Evolutionary conservation across 1,140 invertebrate species (phyloP), one percentile per base, ranked within the genome.

Genomic region (Nautilus pompilius): DNA sequence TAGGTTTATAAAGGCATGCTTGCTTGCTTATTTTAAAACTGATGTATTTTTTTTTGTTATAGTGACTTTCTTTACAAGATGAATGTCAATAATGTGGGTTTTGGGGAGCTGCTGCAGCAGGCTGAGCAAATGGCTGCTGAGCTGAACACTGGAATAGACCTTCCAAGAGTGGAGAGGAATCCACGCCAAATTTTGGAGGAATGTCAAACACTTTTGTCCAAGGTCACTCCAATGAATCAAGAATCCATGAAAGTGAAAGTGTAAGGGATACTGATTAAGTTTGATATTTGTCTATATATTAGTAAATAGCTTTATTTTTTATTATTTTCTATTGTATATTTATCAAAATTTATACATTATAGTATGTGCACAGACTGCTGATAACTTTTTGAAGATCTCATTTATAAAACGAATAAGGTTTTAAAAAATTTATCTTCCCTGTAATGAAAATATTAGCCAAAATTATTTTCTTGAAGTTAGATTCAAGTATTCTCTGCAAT

Each of bases 151-250:
- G 79, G 78, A 0, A 75, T 74, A 33, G 78, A 81, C 57, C 64
- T 86, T 24, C 84, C 84, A 15, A 70, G 93, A 80, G 91, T 97
- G 8, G 92, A 96, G 72, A 86, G 95, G 68, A 96, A 94, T 73
- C 83, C 97, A 28, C 87, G 90, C 41, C 95, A 98, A 85, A 91
- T 97, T 32, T 84, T 94, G 32, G 93, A 97, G 82, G 93, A 92
- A 33, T 94, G 94, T 0, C 90, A 94, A 72, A 91, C 95, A 80
- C 80, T 98, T 8, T 93, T 93, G 85, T 88, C 90, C 1, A 87
- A 90, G 77, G 90, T 93, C 24, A 91, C 91, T 20, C 90, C 91
- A 78, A 89, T 89, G 58, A 77, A 76, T 59, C 76, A 80, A 57
- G 81, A 85, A 60, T 88, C 90, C 29, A 91, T 92, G 70, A 93